Evolutionary conservation across 1,140 invertebrate genomes (phyloP).

Genomic region (Lysiphlebus fabarum): DNA sequence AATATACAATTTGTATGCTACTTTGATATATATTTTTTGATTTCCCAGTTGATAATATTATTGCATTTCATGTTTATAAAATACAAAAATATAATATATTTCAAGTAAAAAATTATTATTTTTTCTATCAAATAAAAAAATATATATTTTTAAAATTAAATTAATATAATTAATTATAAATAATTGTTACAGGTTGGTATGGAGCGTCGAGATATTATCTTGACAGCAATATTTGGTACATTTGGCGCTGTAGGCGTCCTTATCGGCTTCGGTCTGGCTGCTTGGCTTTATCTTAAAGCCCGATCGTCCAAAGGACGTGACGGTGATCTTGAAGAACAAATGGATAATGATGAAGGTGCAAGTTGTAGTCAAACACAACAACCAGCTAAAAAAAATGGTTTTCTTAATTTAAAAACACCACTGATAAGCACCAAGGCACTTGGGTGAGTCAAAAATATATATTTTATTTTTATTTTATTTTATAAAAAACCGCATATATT

Average conservation of each 20-base stretch:
- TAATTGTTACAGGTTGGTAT: conserved; percentile 48
- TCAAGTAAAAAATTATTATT: too few relatives aligned
- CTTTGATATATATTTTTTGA: too few relatives aligned
- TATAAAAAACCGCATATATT: too few relatives aligned
- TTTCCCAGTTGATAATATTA: too few relatives aligned
- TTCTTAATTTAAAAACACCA: conserved; percentile 74
- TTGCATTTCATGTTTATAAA: too few relatives aligned
- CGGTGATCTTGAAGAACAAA: conserved; percentile 44
- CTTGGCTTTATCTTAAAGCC: conserved; percentile 51
- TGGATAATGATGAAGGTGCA: conserved; percentile 34
- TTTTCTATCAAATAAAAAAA: background rate
- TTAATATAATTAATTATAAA: background rate
- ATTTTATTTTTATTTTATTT: too few relatives aligned
- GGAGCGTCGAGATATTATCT: conserved; percentile 54
- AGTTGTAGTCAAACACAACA: conserved; percentile 30
- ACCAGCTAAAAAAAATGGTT: conserved; percentile 60
- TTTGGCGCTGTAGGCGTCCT: conserved; percentile 50
- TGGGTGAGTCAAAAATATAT: conserved; percentile 54
- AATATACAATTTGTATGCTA: too few relatives aligned
- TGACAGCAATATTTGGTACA: conserved; percentile 55
- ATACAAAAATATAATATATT: background rate
- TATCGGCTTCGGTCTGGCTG: conserved; percentile 50
- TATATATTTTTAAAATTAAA: background rate
- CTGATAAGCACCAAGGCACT: conserved; percentile 66
- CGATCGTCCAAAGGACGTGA: conserved; percentile 47